phyloP scores from a whole-genome alignment of 2,888 invertebrate genomes.

The Campaea margaritaria region DNA sequence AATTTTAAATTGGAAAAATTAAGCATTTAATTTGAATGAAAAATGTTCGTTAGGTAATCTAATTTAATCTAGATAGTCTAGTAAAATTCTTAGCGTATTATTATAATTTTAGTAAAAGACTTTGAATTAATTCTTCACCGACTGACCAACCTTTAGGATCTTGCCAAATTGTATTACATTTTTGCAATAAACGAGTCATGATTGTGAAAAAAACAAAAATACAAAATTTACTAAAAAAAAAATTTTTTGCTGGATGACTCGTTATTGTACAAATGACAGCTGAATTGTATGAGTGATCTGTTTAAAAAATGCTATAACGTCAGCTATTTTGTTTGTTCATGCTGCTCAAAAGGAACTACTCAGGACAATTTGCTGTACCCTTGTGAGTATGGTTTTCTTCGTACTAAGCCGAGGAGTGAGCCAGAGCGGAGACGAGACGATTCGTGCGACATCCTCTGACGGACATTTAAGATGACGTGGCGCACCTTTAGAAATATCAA shows the following conservation, averaged over 20 bases:
- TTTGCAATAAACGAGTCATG: constrained; percentile 43
- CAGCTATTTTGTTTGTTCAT: constrained; percentile 54
- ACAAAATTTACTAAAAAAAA: constrained; percentile 41
- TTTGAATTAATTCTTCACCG: constrained; percentile 54
- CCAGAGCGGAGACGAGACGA: constrained; percentile 23
- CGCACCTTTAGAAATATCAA: neutral
- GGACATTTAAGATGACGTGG: too few relatives aligned
- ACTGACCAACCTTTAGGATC: constrained; percentile 71
- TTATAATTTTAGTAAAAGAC: constrained; percentile 52
- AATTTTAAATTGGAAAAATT: constrained; percentile 32
- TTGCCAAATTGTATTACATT: constrained; percentile 68
- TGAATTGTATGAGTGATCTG: constrained; percentile 44
- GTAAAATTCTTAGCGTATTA: constrained; percentile 42
- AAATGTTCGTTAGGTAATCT: constrained; percentile 26
- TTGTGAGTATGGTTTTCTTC: constrained; percentile 82
- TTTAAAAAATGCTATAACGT: constrained; percentile 45
- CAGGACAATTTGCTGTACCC: constrained; percentile 87
- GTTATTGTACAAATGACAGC: constrained; percentile 42
- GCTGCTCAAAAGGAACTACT: constrained; percentile 85
- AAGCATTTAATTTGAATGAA: constrained; percentile 44
- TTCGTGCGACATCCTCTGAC: constrained; percentile 28
- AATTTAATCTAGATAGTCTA: constrained; percentile 34
- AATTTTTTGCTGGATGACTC: constrained; percentile 47
- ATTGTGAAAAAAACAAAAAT: constrained; percentile 42
- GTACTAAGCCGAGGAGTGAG: constrained; percentile 22